Evolutionary conservation across 2,113 vertebrate species (phyloP).

Genomic region (Carassius gibelio): DNA sequence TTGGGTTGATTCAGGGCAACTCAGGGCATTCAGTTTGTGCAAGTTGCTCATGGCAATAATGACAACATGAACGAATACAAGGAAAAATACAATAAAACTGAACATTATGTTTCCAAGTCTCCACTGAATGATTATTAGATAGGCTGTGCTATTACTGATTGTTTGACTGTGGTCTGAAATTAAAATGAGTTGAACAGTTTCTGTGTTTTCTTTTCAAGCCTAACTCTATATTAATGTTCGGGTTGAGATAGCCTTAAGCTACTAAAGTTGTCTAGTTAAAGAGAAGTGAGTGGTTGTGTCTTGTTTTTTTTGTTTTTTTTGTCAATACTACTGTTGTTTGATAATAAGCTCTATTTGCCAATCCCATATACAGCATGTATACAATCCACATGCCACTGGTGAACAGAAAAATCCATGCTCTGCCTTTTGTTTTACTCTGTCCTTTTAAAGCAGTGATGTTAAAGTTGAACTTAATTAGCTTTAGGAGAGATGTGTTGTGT

Average conservation of each 20-base stretch:
- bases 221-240: neutral
- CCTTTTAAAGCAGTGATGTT: neutral
- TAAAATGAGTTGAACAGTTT: neutral
- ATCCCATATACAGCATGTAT: neutral
- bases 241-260: neutral
- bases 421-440: neutral
- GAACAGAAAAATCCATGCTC: neutral
- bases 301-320: neutral
- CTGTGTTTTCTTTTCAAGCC: neutral
- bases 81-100: neutral
- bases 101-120: neutral
- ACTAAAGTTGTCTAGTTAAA: neutral
- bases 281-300: neutral
- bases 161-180: neutral
- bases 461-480: neutral
- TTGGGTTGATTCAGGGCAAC: neutral
- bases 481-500: neutral
- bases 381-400: neutral
- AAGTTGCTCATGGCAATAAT: neutral
- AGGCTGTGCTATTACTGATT: neutral
- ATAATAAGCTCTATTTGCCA: neutral
- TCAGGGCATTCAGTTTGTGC: neutral
- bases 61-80: slow-evolving; percentile 20
- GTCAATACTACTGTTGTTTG: neutral
- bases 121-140: neutral